Conservation (phyloP, 2,797 vertebrate genomes). For the Rhinatrema bivittatum region DNA sequence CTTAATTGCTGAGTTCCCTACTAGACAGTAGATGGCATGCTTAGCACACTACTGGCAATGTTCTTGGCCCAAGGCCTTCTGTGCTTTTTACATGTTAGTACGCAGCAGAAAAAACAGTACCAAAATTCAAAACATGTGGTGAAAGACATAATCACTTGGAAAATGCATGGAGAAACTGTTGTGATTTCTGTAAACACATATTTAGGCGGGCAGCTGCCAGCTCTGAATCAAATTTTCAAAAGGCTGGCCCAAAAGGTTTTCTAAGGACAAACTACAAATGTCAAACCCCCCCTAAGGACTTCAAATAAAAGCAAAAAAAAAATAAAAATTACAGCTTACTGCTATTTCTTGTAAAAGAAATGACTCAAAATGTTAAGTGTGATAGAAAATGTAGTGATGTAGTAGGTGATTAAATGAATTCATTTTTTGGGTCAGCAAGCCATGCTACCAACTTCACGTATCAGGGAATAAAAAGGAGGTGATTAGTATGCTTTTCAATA, state of each 20-base stretch:
- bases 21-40: slow-evolving; percentile 25
- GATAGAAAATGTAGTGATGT: no score
- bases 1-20: no score
- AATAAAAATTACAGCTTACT: no score
- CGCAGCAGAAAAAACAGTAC: slow-evolving; percentile 8
- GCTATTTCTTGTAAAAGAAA: no score
- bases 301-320: slow-evolving; percentile 17
- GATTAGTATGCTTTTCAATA: no score
- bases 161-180: slow-evolving; percentile 4
- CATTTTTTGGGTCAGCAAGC: no score
- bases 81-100: no score
- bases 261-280: slow-evolving; percentile 32
- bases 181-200: slow-evolving; percentile 31
- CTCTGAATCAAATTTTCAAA: slow-evolving; percentile 22
- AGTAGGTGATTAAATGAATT: no score
- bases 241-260: slow-evolving; percentile 39
- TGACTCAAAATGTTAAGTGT: no score
- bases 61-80: neutral
- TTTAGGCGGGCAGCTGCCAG: slow-evolving; percentile 28
- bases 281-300: slow-evolving; percentile 18
- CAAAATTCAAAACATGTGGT: slow-evolving; percentile 6
- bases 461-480: no score
- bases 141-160: neutral
- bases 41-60: neutral
- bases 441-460: no score